phyloP scores from a whole-genome alignment of 2,797 vertebrate genomes.

The Ceyx erithaca region DNA sequence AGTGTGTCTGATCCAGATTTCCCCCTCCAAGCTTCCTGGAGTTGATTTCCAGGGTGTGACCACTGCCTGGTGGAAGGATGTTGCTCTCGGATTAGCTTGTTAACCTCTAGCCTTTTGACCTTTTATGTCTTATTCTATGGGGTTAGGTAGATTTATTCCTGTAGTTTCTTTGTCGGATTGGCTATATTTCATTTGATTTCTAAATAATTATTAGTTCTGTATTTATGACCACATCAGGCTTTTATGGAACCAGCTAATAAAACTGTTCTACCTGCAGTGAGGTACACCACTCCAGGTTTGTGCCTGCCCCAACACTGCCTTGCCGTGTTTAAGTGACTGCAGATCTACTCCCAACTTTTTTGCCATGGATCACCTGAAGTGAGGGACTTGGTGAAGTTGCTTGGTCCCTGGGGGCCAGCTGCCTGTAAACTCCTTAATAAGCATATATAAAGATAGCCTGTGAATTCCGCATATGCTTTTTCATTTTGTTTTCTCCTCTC shows the following conservation, averaged over 20 bases:
- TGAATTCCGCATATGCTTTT: neutral
- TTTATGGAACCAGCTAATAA: neutral
- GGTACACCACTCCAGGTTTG: neutral
- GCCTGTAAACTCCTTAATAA: neutral
- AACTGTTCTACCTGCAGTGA: neutral
- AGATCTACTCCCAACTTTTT: neutral
- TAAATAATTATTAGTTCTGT: neutral
- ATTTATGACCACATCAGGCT: neutral
- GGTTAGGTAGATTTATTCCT: conserved; percentile 46
- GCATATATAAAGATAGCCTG: neutral
- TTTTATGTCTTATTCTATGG: conserved; percentile 3
- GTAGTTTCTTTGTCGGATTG: neutral
- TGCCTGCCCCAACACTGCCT: neutral
- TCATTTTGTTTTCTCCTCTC: neutral
- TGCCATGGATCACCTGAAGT: neutral
- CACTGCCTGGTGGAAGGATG: conserved; percentile 63
- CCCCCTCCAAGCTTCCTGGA: conserved; percentile 22
- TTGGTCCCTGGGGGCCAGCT: neutral
- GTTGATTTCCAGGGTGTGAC: conserved; percentile 62
- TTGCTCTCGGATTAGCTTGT: conserved; percentile 67
- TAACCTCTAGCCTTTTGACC: conserved; percentile 59
- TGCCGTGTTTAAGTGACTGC: neutral
- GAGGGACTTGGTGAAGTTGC: neutral
- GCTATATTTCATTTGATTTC: neutral
- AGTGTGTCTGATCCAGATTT: neutral